Evolutionary conservation across 2,113 vertebrate genomes (phyloP).

Genomic region (Corvus moneduloides): DNA sequence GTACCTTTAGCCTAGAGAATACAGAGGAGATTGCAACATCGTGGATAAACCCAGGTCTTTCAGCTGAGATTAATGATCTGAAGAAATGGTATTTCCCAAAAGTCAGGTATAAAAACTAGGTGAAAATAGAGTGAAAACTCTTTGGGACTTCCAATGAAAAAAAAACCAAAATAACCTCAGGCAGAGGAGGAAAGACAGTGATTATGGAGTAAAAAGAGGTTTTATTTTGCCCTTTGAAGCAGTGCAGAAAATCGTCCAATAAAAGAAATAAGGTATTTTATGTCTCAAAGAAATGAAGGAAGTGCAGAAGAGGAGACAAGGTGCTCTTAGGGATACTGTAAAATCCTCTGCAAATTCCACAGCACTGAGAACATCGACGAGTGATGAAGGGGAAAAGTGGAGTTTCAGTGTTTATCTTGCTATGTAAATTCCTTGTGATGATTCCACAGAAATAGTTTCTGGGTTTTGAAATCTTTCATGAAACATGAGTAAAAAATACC

Average conservation of each 20-base stretch:
- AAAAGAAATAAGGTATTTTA: background rate
- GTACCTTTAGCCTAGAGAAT: slow-evolving; percentile 4
- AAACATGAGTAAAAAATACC: background rate
- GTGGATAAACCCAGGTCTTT: slow-evolving; percentile 6
- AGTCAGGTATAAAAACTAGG: background rate
- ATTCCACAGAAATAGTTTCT: background rate
- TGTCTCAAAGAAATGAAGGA: background rate
- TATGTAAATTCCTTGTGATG: slow-evolving; percentile 20
- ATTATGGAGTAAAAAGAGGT: background rate
- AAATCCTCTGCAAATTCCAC: slow-evolving; percentile 47
- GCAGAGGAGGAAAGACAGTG: background rate
- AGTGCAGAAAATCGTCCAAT: background rate
- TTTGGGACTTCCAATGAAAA: background rate
- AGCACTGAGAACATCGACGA: slow-evolving; percentile 28
- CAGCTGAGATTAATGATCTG: background rate
- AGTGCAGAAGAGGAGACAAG: background rate
- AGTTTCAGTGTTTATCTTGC: slow-evolving; percentile 45
- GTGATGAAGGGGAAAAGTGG: background rate
- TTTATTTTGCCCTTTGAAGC: background rate
- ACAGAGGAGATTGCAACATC: slow-evolving; percentile 14
- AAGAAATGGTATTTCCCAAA: slow-evolving; percentile 8
- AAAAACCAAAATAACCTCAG: background rate
- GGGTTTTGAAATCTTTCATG: background rate
- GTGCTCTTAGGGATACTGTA: background rate
- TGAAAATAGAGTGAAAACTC: background rate